These are phyloP conservation scores for Semibalanus balanoides DNA, from an alignment of 1,140 invertebrate genomes.

Conservation along the genomic window DNA sequence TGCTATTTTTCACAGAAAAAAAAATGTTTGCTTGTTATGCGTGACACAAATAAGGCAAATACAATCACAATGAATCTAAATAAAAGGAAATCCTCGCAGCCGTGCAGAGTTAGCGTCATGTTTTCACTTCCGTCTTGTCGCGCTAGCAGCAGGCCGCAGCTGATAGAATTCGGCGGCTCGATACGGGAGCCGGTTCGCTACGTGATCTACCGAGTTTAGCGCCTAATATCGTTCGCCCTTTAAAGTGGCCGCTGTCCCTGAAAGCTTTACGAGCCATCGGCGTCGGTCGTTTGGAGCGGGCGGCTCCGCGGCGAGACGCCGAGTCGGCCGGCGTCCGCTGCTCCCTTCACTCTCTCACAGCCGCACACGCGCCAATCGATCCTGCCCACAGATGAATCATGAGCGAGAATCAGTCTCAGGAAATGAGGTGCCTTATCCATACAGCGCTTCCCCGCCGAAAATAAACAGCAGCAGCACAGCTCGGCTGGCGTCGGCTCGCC, in stretches of 20 bases:
- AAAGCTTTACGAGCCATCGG: not conserved
- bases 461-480: not conserved
- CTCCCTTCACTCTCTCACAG: not conserved
- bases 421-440: slow-evolving; percentile 2
- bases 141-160: too few relatives aligned
- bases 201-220: not conserved
- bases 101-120: too few relatives aligned
- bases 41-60: too few relatives aligned
- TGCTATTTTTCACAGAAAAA: too few relatives aligned
- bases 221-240: not conserved
- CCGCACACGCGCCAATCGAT: not conserved
- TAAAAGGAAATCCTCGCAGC: too few relatives aligned
- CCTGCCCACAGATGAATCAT: not conserved
- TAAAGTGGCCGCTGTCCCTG: not conserved
- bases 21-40: too few relatives aligned
- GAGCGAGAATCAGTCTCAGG: not conserved
- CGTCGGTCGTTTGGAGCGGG: not conserved
- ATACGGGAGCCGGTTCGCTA: not conserved
- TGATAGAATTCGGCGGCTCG: not conserved
- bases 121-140: too few relatives aligned
- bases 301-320: too few relatives aligned
- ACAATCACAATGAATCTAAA: too few relatives aligned
- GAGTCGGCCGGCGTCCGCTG: too few relatives aligned
- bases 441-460: not conserved
- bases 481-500: too few relatives aligned